These are phyloP conservation scores for Pogonomyrmex californicus DNA, from an alignment of 1,140 invertebrate genomes.

Conservation along the genomic window DNA sequence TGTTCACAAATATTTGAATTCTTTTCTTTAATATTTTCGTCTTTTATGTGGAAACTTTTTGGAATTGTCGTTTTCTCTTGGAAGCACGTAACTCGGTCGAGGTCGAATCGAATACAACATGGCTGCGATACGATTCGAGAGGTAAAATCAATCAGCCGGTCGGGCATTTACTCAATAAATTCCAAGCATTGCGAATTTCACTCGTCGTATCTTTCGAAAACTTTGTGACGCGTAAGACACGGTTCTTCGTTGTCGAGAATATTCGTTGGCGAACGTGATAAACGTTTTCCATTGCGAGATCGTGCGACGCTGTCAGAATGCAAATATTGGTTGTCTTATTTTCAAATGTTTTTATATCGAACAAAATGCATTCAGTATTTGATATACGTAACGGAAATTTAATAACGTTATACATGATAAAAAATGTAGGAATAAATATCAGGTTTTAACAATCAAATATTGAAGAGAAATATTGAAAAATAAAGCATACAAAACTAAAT, in stretches of 20 bases:
- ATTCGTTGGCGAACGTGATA: conserved; percentile 31
- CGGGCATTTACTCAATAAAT: conserved; percentile 48
- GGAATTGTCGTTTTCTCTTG: conserved; percentile 41
- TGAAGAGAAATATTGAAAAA: not conserved
- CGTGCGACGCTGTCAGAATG: not conserved
- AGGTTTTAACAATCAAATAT: not conserved
- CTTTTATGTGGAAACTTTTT: not conserved
- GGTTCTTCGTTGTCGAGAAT: conserved; percentile 35
- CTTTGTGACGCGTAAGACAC: conserved; percentile 33
- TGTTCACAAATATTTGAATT: conserved; percentile 12
- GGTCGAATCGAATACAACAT: conserved; percentile 46
- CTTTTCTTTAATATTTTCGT: conserved; percentile 7
- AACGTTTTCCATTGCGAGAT: conserved; percentile 31
- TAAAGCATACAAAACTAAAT: not conserved
- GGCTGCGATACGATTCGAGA: conserved; percentile 48
- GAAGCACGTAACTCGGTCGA: conserved; percentile 51
- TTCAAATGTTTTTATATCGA: conserved; percentile 8
- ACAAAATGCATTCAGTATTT: not conserved
- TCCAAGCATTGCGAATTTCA: conserved; percentile 30
- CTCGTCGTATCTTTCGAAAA: conserved; percentile 36
- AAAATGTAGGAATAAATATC: not conserved
- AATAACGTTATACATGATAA: not conserved
- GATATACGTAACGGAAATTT: conserved; percentile 1
- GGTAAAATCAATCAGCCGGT: conserved; percentile 54
- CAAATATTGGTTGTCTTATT: conserved; percentile 19